phyloP scores from a whole-genome alignment of 1,140 invertebrate species.

The Drosophila erecta region DNA sequence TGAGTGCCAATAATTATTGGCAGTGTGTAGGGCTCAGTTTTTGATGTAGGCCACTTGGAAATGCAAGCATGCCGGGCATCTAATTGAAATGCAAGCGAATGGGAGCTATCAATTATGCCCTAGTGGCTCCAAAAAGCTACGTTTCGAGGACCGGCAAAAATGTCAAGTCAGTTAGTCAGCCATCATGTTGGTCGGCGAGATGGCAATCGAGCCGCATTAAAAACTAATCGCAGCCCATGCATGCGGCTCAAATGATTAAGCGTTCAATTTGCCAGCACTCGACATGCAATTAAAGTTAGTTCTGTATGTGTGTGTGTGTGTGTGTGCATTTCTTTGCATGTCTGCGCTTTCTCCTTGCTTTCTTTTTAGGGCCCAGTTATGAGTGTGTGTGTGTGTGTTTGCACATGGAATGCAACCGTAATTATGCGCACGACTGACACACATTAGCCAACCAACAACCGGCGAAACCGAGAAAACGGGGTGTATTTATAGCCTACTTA shows the following conservation, averaged over 20 bases:
- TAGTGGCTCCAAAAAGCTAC: background rate
- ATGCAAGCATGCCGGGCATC: background rate
- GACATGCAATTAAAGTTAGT: conserved; percentile 59
- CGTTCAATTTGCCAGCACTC: conserved; percentile 54
- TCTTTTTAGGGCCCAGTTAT: conserved; percentile 18
- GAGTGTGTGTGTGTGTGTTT: conserved; percentile 38
- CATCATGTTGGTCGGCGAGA: conserved; percentile 18
- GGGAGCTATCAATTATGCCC: conserved; percentile 13
- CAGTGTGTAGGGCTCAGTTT: background rate
- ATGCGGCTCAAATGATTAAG: conserved; percentile 59
- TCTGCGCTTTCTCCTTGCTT: conserved; percentile 7
- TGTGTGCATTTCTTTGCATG: background rate
- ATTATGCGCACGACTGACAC: conserved; percentile 77
- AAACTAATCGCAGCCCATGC: conserved; percentile 62
- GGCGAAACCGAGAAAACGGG: conserved; percentile 1
- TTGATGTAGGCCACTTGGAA: background rate
- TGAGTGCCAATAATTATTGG: background rate
- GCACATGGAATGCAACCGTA: conserved; percentile 69
- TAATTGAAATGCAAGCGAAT: conserved; percentile 33
- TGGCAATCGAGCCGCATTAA: conserved; percentile 59
- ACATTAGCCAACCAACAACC: conserved; percentile 39
- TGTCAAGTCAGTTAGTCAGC: conserved; percentile 7
- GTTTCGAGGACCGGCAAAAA: background rate
- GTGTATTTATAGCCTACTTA: conserved; percentile 75
- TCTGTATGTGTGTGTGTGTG: conserved; percentile 1